Evolutionary conservation across 2,888 invertebrate genomes (phyloP).

Genomic region (Chrysomela aeneicollis): DNA sequence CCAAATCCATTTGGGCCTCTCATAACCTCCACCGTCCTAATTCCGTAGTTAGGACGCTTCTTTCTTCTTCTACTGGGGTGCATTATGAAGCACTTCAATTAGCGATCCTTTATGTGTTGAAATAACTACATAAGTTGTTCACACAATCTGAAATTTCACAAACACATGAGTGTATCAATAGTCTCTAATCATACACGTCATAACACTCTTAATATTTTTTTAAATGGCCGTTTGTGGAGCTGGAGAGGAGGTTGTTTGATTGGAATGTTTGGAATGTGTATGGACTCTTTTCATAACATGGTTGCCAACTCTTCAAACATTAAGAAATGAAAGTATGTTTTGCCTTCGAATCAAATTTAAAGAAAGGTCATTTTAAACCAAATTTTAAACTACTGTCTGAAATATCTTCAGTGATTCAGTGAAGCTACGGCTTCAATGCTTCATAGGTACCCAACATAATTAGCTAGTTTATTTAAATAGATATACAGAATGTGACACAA

Average conservation of each 20-base stretch:
- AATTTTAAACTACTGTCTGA: too few species aligned
- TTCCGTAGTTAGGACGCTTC: slow-evolving; percentile 76
- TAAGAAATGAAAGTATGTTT: neutral
- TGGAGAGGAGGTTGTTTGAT: neutral
- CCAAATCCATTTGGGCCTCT: slow-evolving; percentile 92
- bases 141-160: slow-evolving; percentile 18
- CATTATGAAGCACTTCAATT: slow-evolving; percentile 56
- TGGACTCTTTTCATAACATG: neutral
- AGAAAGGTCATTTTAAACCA: neutral
- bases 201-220: slow-evolving; percentile 49
- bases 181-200: slow-evolving; percentile 45
- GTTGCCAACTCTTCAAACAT: neutral
- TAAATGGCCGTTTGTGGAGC: slow-evolving; percentile 54
- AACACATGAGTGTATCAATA: neutral
- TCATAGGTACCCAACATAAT: too few species aligned
- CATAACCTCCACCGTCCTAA: slow-evolving; percentile 84
- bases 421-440: too few species aligned
- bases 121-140: slow-evolving; percentile 32
- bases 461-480: too few species aligned
- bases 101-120: neutral
- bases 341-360: neutral
- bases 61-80: slow-evolving; percentile 72
- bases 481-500: too few species aligned
- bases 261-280: slow-evolving; percentile 20
- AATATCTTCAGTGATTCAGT: too few species aligned